Evolutionary conservation across 53 echinoderm and acorn worm genomes (phyloP).

Genomic region (Temnopleurus reevesii): DNA sequence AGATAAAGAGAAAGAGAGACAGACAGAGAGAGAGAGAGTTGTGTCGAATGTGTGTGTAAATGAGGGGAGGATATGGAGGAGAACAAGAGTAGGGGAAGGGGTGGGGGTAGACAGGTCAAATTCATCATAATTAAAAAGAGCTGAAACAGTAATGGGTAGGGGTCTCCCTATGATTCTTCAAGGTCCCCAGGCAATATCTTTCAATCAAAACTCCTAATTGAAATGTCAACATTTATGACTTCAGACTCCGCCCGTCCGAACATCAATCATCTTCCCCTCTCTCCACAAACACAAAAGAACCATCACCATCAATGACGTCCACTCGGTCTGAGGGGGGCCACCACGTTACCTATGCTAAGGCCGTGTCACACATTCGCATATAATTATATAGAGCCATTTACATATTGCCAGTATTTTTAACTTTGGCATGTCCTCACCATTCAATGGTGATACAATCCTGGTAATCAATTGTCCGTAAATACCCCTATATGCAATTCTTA

Average conservation of each 20-base stretch:
- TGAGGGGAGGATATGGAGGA: neutral
- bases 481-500: too few relatives aligned
- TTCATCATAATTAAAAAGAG: neutral
- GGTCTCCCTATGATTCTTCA: neutral
- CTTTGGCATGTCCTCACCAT: too few relatives aligned
- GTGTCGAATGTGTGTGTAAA: too few relatives aligned
- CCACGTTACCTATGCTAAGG: too few relatives aligned
- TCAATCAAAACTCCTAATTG: slow-evolving; percentile 41
- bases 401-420: too few relatives aligned
- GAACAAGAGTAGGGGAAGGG: neutral
- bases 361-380: too few relatives aligned
- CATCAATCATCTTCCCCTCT: slow-evolving; percentile 33
- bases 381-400: too few relatives aligned
- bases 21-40: slow-evolving; percentile 6
- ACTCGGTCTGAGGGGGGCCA: too few relatives aligned
- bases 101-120: neutral
- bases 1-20: slow-evolving; percentile 3
- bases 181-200: slow-evolving; percentile 32
- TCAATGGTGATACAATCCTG: too few relatives aligned
- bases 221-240: slow-evolving; percentile 55
- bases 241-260: neutral
- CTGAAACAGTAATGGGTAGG: neutral
- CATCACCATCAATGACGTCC: neutral
- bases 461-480: too few relatives aligned
- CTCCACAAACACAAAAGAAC: neutral